A percentile compares a stretch with the other conserved stretches of the same genome.
Conservation (phyloP, 2,797 vertebrate genomes). For the Dromococcyx pavoninus region DNA sequence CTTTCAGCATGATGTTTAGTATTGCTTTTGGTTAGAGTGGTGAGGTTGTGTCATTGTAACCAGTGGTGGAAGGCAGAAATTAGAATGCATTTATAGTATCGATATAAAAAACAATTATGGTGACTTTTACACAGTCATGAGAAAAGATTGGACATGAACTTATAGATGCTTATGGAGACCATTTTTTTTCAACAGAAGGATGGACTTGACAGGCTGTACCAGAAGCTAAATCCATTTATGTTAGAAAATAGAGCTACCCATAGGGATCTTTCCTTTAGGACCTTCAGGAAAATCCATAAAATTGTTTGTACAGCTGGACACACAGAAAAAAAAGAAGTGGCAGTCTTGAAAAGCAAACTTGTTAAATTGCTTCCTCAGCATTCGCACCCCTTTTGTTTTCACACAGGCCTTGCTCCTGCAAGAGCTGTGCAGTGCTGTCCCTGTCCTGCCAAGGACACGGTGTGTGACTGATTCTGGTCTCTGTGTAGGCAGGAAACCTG, state of each 20-base stretch:
- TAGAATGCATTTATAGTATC: neutral
- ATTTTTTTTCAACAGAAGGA: neutral
- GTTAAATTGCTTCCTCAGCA: neutral
- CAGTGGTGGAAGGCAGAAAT: neutral
- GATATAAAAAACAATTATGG: fast-evolving
- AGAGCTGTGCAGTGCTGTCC: neutral
- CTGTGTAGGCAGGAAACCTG: neutral
- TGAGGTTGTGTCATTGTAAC: neutral
- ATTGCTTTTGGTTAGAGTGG: constrained; percentile 30
- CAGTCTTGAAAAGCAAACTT: neutral
- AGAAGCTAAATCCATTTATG: neutral
- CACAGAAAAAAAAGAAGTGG: neutral
- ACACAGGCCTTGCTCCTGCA: neutral
- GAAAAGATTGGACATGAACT: neutral
- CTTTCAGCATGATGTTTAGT: neutral
- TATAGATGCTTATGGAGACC: neutral
- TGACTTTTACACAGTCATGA: neutral
- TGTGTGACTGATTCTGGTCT: neutral
- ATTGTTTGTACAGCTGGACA: neutral
- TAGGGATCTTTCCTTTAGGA: neutral
- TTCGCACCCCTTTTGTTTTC: neutral
- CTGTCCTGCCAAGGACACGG: neutral
- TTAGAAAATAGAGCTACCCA: neutral
- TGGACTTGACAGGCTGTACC: neutral
- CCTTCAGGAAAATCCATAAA: neutral